Conservation (phyloP, 2,113 vertebrate genomes). For the Pteropus alecto region DNA sequence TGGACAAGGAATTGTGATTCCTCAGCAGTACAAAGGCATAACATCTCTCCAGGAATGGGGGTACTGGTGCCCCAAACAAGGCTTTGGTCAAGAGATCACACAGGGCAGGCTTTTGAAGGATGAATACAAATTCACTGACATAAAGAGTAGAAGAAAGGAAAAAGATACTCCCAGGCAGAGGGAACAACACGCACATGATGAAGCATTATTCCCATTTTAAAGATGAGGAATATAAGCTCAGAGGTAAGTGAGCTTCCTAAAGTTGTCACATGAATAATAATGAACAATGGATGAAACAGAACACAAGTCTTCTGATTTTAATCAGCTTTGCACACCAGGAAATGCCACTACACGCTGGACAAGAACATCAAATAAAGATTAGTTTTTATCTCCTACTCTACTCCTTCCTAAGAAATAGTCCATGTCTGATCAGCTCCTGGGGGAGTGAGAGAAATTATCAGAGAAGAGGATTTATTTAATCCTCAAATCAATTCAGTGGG, state of each 20-base stretch:
- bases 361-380: slow-evolving; percentile 37
- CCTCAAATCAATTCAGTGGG: neutral
- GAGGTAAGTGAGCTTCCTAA: neutral
- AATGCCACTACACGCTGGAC: neutral
- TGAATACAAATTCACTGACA: neutral
- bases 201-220: slow-evolving; percentile 44
- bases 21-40: neutral
- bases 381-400: slow-evolving; percentile 41
- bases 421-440: neutral
- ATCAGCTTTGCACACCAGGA: slow-evolving; percentile 44
- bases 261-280: slow-evolving; percentile 20
- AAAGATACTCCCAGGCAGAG: neutral
- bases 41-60: neutral
- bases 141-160: neutral
- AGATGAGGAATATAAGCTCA: slow-evolving; percentile 26
- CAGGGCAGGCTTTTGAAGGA: neutral
- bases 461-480: neutral
- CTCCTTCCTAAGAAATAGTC: slow-evolving; percentile 15
- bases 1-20: neutral
- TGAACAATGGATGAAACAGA: slow-evolving; percentile 35
- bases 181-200: neutral
- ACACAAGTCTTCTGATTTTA: slow-evolving; percentile 11
- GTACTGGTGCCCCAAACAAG: neutral
- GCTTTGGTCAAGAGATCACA: neutral
- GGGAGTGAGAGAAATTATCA: neutral